Evolutionary conservation across 2,797 vertebrate genomes (phyloP), one percentile per base, ranked within the genome.

Genomic region (Microhierax caerulescens): DNA sequence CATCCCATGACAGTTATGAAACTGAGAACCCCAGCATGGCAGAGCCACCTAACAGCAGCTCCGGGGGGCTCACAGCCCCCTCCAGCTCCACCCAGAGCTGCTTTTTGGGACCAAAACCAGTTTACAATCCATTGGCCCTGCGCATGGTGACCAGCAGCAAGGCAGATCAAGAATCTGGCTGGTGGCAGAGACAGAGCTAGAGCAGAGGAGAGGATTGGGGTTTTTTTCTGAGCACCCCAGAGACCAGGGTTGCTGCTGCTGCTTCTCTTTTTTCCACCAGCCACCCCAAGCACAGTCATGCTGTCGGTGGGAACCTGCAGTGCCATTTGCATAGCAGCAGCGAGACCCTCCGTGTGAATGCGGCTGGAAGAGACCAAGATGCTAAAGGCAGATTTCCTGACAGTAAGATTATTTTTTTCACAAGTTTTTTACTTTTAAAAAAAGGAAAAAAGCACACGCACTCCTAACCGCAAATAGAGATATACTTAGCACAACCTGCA

Each of bases 361-460:
- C 0, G 18, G 76, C 57, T 54, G 32, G 24, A 65, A 72, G 30
- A 57, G 84, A 73, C 74, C 25, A 5, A 95, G 69, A 90, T 60
- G 57, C 90, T 70, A 83, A 72, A 80, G 93, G 79, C 24, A 93
- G 80, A 59, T 79, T 93, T 97, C 96, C 96, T 95, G 96, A 69
- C 74, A 78, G 79, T 5, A 9, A 85, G 74, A 23, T 60, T 22
- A 48, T 34, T 13, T 16, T 36, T 39, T 59, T 41, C 23, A 14
- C 17, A 86, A 20, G 24, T 72, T 43, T 90, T 84, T 70, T 53
- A 27, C 53, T 47, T 50, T 11, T 32, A 56, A 16, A 72, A 51
- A 93, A 86, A 75, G 76, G 2, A 6, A 27, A 51, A 78, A 77
- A 90, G 56, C 36, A 23, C 39, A 51, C 76, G 83, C 22, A 34